A percentile compares a stretch with the other conserved stretches of the same genome.
phyloP scores from a whole-genome alignment of 2,888 invertebrate species.

The Operophtera brumata region DNA sequence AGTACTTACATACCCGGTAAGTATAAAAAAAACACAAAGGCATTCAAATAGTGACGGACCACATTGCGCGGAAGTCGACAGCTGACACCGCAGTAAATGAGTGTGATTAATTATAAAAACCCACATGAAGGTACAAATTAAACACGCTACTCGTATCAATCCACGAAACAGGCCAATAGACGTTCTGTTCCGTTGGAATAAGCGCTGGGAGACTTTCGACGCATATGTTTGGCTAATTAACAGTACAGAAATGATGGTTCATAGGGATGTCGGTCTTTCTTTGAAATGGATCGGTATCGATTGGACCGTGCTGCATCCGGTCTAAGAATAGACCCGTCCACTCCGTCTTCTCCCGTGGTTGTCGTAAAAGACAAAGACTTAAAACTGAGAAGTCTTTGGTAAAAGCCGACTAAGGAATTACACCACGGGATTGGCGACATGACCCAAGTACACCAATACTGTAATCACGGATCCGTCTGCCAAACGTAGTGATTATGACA shows the following conservation, averaged over 20 bases:
- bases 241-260: slow-evolving; percentile 55
- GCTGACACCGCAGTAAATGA: slow-evolving; percentile 52
- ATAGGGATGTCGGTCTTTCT: slow-evolving; percentile 44
- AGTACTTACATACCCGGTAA: not conserved
- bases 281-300: slow-evolving; percentile 44
- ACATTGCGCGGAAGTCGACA: slow-evolving; percentile 49
- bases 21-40: slow-evolving; percentile 16
- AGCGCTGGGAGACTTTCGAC: slow-evolving; percentile 37
- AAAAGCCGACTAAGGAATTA: too few relatives aligned
- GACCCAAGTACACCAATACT: too few relatives aligned
- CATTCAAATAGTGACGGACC: slow-evolving; percentile 19
- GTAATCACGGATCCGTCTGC: too few relatives aligned
- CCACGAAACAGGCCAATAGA: slow-evolving; percentile 28
- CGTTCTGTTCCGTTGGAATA: slow-evolving; percentile 40
- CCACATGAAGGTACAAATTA: slow-evolving; percentile 20
- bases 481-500: too few relatives aligned
- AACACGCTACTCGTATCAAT: not conserved
- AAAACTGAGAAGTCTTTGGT: too few relatives aligned
- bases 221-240: slow-evolving; percentile 37
- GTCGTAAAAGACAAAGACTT: too few relatives aligned
- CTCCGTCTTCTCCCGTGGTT: too few relatives aligned
- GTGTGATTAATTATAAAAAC: slow-evolving; percentile 51
- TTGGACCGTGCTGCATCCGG: too few relatives aligned
- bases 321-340: too few relatives aligned
- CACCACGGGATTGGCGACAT: too few relatives aligned